Evolutionary conservation across 2,113 vertebrate genomes (phyloP).

Genomic region (Eptatretus burgeri): DNA sequence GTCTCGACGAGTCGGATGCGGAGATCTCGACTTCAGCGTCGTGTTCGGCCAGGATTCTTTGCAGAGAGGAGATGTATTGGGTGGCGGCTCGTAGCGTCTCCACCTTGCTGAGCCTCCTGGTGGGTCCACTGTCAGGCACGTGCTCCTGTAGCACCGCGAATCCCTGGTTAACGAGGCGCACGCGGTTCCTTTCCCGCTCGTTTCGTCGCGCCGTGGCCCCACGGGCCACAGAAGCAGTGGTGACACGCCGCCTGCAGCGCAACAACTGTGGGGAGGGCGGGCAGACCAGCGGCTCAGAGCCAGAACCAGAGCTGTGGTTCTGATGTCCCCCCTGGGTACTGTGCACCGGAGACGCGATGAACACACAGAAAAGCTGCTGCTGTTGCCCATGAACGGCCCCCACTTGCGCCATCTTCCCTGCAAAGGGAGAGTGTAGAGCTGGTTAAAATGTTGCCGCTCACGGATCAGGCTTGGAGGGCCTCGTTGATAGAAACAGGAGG

Average conservation of each 20-base stretch:
- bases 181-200: conserved; percentile 75
- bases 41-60: neutral
- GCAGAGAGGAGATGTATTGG: conserved; percentile 3
- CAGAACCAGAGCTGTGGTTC: too few relatives aligned
- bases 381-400: too few relatives aligned
- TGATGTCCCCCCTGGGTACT: too few relatives aligned
- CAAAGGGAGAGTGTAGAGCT: too few relatives aligned
- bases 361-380: too few relatives aligned
- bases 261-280: conserved; percentile 81
- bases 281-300: conserved; percentile 25
- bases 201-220: conserved; percentile 71
- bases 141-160: conserved; percentile 73
- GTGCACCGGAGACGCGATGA: too few relatives aligned
- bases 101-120: conserved; percentile 22
- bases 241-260: conserved; percentile 59
- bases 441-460: too few relatives aligned
- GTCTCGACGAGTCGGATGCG: too few relatives aligned
- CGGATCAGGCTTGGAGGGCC: too few relatives aligned
- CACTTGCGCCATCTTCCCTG: too few relatives aligned
- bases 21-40: too few relatives aligned
- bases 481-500: too few relatives aligned
- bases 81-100: conserved; percentile 5
- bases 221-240: conserved; percentile 13
- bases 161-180: conserved; percentile 79
- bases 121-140: conserved; percentile 53